Evolutionary conservation across 30 jellyfish, hydroid and myxozoan genomes (phyloP), one percentile per base, ranked within the genome.

Genomic region (Clytia hemisphaerica): DNA sequence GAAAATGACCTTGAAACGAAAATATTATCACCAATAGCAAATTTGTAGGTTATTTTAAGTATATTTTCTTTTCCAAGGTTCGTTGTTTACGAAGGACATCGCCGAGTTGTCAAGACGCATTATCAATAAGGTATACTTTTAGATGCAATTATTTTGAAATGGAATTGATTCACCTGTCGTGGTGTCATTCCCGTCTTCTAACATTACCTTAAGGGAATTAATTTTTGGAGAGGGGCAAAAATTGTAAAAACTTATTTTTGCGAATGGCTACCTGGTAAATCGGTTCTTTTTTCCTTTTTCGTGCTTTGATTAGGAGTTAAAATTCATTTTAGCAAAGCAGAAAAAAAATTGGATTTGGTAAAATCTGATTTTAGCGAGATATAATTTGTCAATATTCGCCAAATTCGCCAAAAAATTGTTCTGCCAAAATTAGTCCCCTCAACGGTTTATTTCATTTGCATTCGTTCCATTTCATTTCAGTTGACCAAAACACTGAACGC

Each of bases 401-500:
- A 42, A 19, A 42, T 42, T 19, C 18, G 18, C 54, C 14, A 42
- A 19, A 42, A 42, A 12, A 42, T 42, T 42, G 14, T 42, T 21
- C 54, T 21, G 54, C n/a, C n/a, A n/a, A 12, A 16, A 16, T 12
- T 42, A 42, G 14, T 16, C 54, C 14, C 14, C 18, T 12, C 18
- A 12, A 42, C 18, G 18, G 0, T 16, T 16, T 19, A 19, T 12
- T 42, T 7, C 15, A 5, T 10, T 10, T 16, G 18, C 21, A 14
- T 31, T 0, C 21, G 75, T 35, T 35, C 14, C 15, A 4, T 58
- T 25, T 63, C 12, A 2, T 27, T 77, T 71, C 58, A 85, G 95
- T 64, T 85, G 24, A 68, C 93, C 6, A 71, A 60, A 37, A 77
- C 80, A 27, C 84, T 85, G 30, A 55, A 62, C 38, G 96, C 96